A percentile compares a stretch with the other conserved stretches of the same genome.
phyloP scores from a whole-genome alignment of 2,113 vertebrate genomes.

The Odontesthes bonariensis region DNA sequence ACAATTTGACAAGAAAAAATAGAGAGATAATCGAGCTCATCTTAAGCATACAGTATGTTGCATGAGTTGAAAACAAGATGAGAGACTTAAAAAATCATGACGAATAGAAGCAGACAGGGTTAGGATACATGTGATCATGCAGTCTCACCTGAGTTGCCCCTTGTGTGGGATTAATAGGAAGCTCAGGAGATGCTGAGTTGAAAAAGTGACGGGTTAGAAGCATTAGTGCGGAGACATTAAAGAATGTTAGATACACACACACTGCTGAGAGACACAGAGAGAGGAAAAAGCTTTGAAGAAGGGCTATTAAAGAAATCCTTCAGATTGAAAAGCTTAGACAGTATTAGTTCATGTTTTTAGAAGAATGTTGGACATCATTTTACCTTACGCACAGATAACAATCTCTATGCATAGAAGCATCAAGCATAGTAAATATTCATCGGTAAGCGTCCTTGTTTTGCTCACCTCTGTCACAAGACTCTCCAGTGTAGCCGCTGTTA shows the following conservation, averaged over 20 bases:
- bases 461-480: constrained; percentile 94
- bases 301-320: constrained; percentile 19
- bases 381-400: background rate
- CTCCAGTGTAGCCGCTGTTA: constrained; percentile 92
- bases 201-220: constrained; percentile 56
- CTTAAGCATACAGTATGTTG: too few relatives aligned
- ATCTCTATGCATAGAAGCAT: background rate
- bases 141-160: constrained; percentile 87
- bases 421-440: too few relatives aligned
- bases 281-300: constrained; percentile 18
- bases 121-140: constrained; percentile 46
- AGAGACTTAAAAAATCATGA: background rate
- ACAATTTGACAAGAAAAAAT: too few relatives aligned
- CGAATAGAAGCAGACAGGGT: background rate
- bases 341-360: background rate
- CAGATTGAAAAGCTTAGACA: background rate
- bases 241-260: constrained; percentile 47
- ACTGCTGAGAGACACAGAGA: constrained; percentile 5
- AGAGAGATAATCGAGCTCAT: too few relatives aligned
- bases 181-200: constrained; percentile 83
- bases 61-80: background rate
- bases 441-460: background rate
- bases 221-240: constrained; percentile 55
- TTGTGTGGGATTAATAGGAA: constrained; percentile 85
- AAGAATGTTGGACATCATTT: background rate